A percentile compares a stretch with the other conserved stretches of the same genome.
These are phyloP conservation scores for Adela reaumurella DNA, from an alignment of 2,888 invertebrate species.

Conservation along the genomic window DNA sequence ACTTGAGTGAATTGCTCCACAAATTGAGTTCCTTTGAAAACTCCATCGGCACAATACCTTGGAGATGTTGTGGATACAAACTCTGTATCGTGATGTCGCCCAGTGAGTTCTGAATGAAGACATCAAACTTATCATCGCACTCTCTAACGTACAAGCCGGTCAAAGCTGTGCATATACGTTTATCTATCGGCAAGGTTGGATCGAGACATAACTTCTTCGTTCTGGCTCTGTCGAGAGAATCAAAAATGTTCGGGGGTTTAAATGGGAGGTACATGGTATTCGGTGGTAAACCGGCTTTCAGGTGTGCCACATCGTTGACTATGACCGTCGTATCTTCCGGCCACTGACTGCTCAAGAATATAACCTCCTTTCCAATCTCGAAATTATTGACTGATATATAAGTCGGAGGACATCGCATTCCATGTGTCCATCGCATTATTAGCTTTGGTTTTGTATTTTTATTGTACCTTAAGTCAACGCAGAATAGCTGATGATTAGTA, in stretches of 20 bases:
- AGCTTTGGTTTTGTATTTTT: constrained; percentile 20
- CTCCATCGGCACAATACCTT: constrained; percentile 28
- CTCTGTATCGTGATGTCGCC: constrained; percentile 38
- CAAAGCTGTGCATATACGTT: constrained; percentile 27
- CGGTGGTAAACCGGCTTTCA: constrained; percentile 18
- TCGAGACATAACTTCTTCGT: constrained; percentile 27
- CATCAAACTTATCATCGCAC: constrained; percentile 24
- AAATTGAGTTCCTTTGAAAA: constrained; percentile 24
- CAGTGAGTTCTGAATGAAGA: constrained; percentile 36
- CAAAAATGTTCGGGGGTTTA: constrained; percentile 31
- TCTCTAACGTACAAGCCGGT: constrained; percentile 28
- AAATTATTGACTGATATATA: constrained; percentile 31
- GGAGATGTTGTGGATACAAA: constrained; percentile 29
- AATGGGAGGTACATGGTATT: constrained; percentile 30
- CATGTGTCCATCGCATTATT: constrained; percentile 55
- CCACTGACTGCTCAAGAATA: constrained; percentile 40
- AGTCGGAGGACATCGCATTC: constrained; percentile 47
- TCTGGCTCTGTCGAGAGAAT: constrained; percentile 26
- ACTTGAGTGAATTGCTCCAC: constrained; percentile 28
- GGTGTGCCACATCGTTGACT: constrained; percentile 25
- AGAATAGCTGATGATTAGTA: constrained; percentile 34
- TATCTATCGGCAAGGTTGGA: constrained; percentile 27
- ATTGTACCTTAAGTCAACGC: constrained; percentile 30
- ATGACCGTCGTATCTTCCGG: constrained; percentile 39
- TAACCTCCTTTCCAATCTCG: constrained; percentile 30